Evolutionary conservation across 2,888 invertebrate species (phyloP), one percentile per base, ranked within the genome.

Genomic region (Parascotia fuliginaria): DNA sequence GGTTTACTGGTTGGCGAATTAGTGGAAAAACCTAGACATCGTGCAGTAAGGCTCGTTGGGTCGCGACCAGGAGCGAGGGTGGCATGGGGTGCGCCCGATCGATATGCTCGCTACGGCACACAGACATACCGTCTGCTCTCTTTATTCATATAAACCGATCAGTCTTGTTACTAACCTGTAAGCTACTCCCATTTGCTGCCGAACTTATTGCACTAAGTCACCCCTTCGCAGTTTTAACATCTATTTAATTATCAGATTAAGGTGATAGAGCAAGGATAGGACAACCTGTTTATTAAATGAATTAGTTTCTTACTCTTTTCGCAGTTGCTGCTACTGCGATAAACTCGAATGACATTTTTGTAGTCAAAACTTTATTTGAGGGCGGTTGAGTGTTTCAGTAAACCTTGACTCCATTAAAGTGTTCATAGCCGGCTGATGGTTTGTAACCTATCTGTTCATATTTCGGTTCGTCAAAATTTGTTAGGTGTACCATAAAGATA

Each of bases 11-110:
- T 33, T 3, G 22, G 27, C 49, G 68, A 60, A 69, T 71, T 66
- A 70, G 62, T 65, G 75, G 74, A 73, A 79, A 75, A 74, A 60
- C 73, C 80, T 77, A 81, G 83, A 81, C 77, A 58, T 65, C 65
- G 65, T 73, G 75, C 66, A 75, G 70, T 75, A 75, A 73, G 77
- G 73, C 70, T 70, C 70, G 41, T 61, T 54, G 59, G 62, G 63
- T 65, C 41, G 50, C 40, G 37, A 52, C 50, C 44, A 40, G 44
- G 6, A 27, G 53, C 45, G 50, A 45, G 65, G 63, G 64, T 56
- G 55, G 54, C 31, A 55, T 42, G 57, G 47, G 60, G 55, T 46
- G 56, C 47, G 53, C 46, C 50, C 58, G 70, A 77, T 82, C 79
- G 77, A 80, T 80, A 77, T 65, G 50, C 64, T 70, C 70, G 62